Evolutionary conservation across 2,888 invertebrate species (phyloP).

Genomic region (Dolichomitus sp.): DNA sequence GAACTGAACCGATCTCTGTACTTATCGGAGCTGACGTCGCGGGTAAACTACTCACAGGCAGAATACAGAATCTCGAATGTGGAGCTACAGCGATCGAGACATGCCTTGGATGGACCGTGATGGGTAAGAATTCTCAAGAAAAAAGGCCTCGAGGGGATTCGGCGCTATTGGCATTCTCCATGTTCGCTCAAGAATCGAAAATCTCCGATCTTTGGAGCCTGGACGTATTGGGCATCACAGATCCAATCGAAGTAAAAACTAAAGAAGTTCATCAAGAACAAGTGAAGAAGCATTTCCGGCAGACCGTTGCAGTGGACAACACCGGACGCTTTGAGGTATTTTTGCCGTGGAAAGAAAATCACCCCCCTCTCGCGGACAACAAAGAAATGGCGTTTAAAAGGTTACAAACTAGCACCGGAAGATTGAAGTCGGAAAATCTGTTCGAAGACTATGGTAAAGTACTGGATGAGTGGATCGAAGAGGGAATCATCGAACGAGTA

Average conservation of each 20-base stretch:
- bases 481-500: conserved; percentile 75
- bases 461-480: conserved; percentile 74
- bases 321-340: conserved; percentile 77
- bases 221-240: conserved; percentile 77
- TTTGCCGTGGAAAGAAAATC: conserved; percentile 78
- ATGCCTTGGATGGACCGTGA: no score
- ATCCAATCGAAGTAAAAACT: conserved; percentile 72
- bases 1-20: no score
- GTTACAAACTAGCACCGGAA: conserved; percentile 70
- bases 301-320: conserved; percentile 69
- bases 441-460: conserved; percentile 71
- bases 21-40: no score
- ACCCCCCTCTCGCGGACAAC: conserved; percentile 75
- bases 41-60: no score
- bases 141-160: conserved; percentile 51
- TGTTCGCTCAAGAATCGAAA: conserved; percentile 57
- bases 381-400: conserved; percentile 72
- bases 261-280: conserved; percentile 66
- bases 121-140: conserved; percentile 65
- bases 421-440: conserved; percentile 66
- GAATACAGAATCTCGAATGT: no score
- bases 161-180: conserved; percentile 39
- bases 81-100: no score
- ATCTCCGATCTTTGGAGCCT: conserved; percentile 54
- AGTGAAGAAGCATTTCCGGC: conserved; percentile 72